Conservation (phyloP, 2,888 invertebrate species). For the Monoplex corrugatus region DNA sequence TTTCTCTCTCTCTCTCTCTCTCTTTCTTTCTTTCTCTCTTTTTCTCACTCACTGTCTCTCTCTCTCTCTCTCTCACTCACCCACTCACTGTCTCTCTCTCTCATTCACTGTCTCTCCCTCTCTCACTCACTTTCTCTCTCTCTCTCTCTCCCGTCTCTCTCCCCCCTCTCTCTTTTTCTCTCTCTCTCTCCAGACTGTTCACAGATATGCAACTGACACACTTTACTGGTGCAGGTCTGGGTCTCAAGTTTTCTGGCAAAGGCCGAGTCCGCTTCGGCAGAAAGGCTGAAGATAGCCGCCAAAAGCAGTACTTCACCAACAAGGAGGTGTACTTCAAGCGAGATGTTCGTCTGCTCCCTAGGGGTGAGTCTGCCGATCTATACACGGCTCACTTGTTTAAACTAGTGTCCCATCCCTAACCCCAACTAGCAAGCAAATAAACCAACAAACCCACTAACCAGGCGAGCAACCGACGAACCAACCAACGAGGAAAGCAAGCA, state of each 20-base stretch:
- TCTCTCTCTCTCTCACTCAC: background rate
- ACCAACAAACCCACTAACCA: too few relatives aligned
- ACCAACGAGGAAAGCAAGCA: too few relatives aligned
- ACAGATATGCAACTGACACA: too few relatives aligned
- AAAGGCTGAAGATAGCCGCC: background rate
- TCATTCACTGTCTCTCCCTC: background rate
- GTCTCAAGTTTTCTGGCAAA: slow-evolving; percentile 8
- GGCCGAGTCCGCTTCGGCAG: background rate
- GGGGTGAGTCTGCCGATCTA: background rate
- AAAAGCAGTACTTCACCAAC: background rate
- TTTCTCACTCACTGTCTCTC: background rate
- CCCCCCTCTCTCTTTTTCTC: too few relatives aligned
- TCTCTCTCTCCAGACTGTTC: too few relatives aligned
- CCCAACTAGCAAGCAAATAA: too few relatives aligned
- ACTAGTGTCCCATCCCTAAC: too few relatives aligned
- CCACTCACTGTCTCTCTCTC: background rate
- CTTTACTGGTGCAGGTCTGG: slow-evolving; percentile 10
- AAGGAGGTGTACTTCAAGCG: slow-evolving; percentile 15
- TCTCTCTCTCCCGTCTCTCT: too few relatives aligned
- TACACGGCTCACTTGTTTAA: too few relatives aligned
- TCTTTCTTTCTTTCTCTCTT: background rate
- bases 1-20: background rate
- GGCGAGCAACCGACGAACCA: too few relatives aligned
- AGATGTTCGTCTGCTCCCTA: slow-evolving; percentile 5
- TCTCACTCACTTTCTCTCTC: too few relatives aligned